A percentile compares a stretch with the other conserved stretches of the same genome.
phyloP scores from a whole-genome alignment of 2,888 invertebrate species.

The Galerucella pusilla region DNA sequence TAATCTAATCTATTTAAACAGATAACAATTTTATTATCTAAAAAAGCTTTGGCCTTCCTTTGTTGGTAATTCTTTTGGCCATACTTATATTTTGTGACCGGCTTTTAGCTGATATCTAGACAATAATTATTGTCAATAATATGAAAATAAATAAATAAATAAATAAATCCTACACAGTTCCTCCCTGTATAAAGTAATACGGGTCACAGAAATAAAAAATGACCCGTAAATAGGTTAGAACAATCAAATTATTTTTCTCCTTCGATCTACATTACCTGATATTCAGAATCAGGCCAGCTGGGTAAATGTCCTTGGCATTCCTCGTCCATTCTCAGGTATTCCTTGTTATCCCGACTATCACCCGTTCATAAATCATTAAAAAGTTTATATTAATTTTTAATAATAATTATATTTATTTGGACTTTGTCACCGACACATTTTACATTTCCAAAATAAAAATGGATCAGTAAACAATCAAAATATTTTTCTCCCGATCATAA shows the following conservation, averaged over 20 bases:
- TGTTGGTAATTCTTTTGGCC: too few relatives aligned
- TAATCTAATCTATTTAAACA: too few relatives aligned
- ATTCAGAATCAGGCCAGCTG: slow-evolving; percentile 60
- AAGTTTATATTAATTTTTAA: not conserved
- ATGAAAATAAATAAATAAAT: too few relatives aligned
- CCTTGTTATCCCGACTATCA: slow-evolving; percentile 6
- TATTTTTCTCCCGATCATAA: slow-evolving; percentile 8
- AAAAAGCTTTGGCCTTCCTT: too few relatives aligned
- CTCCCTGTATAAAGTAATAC: not conserved
- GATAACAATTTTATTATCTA: too few relatives aligned
- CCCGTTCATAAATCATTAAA: slow-evolving; percentile 10
- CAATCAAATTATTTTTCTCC: not conserved
- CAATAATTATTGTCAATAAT: too few relatives aligned
- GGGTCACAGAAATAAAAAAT: not conserved
- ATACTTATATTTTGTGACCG: too few relatives aligned
- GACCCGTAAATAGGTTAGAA: not conserved
- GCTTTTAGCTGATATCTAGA: too few relatives aligned
- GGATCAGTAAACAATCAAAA: slow-evolving; percentile 1
- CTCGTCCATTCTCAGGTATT: slow-evolving; percentile 51
- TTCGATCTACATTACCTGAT: slow-evolving; percentile 54
- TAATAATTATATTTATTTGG: not conserved
- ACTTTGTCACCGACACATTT: slow-evolving; percentile 30
- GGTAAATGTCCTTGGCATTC: slow-evolving; percentile 57
- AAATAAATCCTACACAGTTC: too few relatives aligned
- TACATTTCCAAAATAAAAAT: not conserved